Conservation (phyloP, 2,113 vertebrate species). For the Chrysemys picta region DNA sequence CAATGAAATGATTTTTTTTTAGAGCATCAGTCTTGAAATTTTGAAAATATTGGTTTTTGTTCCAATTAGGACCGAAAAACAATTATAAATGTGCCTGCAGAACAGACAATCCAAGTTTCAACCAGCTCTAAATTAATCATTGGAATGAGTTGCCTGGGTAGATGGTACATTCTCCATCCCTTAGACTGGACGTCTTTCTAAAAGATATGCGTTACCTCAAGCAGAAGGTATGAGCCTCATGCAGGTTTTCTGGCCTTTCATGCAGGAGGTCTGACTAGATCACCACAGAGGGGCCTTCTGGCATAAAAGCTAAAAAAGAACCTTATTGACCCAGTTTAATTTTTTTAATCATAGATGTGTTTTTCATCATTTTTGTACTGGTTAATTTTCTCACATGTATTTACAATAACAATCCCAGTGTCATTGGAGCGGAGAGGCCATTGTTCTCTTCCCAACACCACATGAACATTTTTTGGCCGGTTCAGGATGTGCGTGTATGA, state of each 20-base stretch:
- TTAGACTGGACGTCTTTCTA: neutral
- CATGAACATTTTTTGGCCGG: neutral
- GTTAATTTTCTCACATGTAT: neutral
- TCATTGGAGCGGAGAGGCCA: neutral
- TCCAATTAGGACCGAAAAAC: neutral
- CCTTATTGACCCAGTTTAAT: too few species aligned
- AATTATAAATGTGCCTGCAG: neutral
- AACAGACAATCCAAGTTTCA: neutral
- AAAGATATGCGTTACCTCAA: neutral
- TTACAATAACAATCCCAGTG: neutral
- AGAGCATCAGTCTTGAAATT: neutral
- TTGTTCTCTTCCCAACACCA: neutral
- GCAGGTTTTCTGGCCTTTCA: too few species aligned
- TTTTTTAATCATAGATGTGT: neutral
- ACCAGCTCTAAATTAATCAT: neutral
- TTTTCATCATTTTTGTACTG: neutral
- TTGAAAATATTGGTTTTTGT: neutral
- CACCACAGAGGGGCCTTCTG: too few species aligned
- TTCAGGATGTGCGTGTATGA: neutral
- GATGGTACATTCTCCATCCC: neutral
- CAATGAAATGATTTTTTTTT: slow-evolving; percentile 28
- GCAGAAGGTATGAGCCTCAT: neutral
- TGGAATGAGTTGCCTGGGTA: neutral
- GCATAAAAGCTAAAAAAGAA: too few species aligned
- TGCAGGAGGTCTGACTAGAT: too few species aligned